Percentiles rank a stretch among this genome's conserved stretches.
Conservation (phyloP, 2,888 invertebrate genomes). For the Himalopsyche anomala region DNA sequence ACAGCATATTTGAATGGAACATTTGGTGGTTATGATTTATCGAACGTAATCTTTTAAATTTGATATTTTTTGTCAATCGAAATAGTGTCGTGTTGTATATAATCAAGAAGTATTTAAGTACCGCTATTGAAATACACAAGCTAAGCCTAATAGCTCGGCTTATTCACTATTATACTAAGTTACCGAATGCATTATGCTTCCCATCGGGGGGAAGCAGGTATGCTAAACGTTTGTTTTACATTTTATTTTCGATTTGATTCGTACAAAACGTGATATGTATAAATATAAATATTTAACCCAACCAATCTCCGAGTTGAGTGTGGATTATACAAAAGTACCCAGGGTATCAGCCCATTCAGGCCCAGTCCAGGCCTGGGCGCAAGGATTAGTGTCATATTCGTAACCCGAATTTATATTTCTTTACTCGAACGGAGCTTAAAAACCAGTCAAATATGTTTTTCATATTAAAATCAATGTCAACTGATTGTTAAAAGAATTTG, state of each 20-base stretch:
- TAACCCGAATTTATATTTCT: too few species aligned
- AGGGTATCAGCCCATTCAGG: too few species aligned
- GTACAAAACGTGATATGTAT: too few species aligned
- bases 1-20: slow-evolving; percentile 50
- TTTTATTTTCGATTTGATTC: neutral
- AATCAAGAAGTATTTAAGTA: slow-evolving; percentile 49
- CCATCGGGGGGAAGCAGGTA: neutral
- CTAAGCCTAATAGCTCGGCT: neutral
- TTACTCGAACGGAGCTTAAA: too few species aligned
- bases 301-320: too few species aligned
- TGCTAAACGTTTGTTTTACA: neutral
- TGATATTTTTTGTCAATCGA: slow-evolving; percentile 56
- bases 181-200: neutral
- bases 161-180: slow-evolving; percentile 9
- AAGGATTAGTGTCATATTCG: too few species aligned
- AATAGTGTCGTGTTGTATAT: slow-evolving; percentile 46
- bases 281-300: too few species aligned
- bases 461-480: too few species aligned
- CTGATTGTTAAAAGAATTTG: too few species aligned
- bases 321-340: too few species aligned
- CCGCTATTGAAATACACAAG: slow-evolving; percentile 46
- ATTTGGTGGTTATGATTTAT: slow-evolving; percentile 49
- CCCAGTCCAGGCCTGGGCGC: too few species aligned
- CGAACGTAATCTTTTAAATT: slow-evolving; percentile 50
- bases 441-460: too few species aligned